These are phyloP conservation scores for Xanthia icteritia DNA, from an alignment of 2,888 invertebrate genomes.

Conservation along the genomic window DNA sequence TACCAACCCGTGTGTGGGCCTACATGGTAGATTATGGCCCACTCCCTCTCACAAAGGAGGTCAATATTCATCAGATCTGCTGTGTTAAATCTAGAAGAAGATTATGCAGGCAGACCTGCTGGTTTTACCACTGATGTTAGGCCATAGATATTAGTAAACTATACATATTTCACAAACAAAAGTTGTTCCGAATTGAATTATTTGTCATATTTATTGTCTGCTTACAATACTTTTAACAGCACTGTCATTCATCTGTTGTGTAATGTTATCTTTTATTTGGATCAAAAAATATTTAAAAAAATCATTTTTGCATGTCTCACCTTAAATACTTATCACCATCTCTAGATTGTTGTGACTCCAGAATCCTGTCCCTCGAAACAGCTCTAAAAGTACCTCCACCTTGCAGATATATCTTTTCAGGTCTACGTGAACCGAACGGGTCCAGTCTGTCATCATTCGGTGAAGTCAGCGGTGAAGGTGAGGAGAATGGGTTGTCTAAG, in stretches of 20 bases:
- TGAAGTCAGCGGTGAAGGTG: constrained; percentile 88
- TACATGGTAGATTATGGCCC: too few species aligned
- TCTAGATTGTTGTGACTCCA: constrained; percentile 84
- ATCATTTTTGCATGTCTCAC: constrained; percentile 66
- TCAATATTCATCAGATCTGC: background rate
- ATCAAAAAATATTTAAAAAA: background rate
- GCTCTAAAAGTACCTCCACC: constrained; percentile 88
- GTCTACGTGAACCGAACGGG: constrained; percentile 81
- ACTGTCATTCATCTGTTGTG: background rate
- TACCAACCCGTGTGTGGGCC: too few species aligned
- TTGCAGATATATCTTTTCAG: constrained; percentile 87
- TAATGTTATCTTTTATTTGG: background rate
- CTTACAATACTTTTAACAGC: background rate
- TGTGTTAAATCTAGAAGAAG: background rate
- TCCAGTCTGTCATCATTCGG: constrained; percentile 86
- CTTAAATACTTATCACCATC: constrained; percentile 87
- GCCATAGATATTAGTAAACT: background rate
- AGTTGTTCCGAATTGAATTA: background rate
- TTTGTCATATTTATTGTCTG: background rate
- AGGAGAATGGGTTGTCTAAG: constrained; percentile 89
- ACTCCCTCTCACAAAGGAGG: too few species aligned
- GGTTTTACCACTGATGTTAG: background rate
- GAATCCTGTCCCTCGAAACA: constrained; percentile 86
- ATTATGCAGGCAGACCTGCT: background rate
- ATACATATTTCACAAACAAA: background rate